Conservation (phyloP, 1,140 invertebrate genomes). For the Cyphomyrmex costatus region DNA sequence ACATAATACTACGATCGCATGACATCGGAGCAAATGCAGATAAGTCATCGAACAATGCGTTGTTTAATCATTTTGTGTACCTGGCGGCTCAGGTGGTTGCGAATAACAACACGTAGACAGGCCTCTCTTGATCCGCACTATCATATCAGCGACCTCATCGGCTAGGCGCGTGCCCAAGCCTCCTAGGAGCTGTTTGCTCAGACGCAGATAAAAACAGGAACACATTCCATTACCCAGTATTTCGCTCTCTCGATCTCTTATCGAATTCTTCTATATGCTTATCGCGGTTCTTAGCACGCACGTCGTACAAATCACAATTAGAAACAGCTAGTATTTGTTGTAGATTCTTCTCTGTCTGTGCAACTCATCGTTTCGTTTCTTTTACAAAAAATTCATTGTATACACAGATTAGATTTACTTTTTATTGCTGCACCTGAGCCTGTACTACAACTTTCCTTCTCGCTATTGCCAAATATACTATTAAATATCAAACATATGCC, state of each 20-base stretch:
- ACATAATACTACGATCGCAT: neutral
- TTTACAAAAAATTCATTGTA: neutral
- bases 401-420: too few species aligned
- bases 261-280: slow-evolving; percentile 5
- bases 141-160: slow-evolving; percentile 82
- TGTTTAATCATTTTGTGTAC: slow-evolving; percentile 70
- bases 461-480: too few species aligned
- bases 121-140: slow-evolving; percentile 82
- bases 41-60: slow-evolving; percentile 12
- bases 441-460: too few species aligned
- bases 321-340: neutral
- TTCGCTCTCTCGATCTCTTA: slow-evolving; percentile 19
- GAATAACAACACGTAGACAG: slow-evolving; percentile 78
- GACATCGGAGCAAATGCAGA: neutral
- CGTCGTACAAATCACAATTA: slow-evolving; percentile 3
- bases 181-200: slow-evolving; percentile 79
- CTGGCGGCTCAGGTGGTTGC: slow-evolving; percentile 78
- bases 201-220: slow-evolving; percentile 83
- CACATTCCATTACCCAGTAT: slow-evolving; percentile 79
- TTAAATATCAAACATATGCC: too few species aligned
- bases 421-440: too few species aligned
- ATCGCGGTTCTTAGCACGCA: neutral
- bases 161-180: slow-evolving; percentile 79
- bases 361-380: neutral
- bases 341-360: too few species aligned